Evolutionary conservation across 2,113 vertebrate genomes (phyloP).

Genomic region (Uria lomvia): DNA sequence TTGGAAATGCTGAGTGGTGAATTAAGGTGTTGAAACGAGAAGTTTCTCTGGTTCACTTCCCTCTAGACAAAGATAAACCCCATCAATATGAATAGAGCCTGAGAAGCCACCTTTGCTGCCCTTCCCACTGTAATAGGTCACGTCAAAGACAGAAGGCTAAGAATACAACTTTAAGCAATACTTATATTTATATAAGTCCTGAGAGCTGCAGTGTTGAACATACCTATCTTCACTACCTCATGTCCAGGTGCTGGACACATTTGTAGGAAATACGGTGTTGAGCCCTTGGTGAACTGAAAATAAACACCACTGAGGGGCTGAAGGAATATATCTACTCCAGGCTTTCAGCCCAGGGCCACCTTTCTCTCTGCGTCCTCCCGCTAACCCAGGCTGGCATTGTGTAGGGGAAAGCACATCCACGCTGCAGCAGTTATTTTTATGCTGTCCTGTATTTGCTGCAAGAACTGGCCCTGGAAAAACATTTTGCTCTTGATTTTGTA

Average conservation of each 20-base stretch:
- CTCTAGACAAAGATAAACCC: background rate
- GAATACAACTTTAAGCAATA: background rate
- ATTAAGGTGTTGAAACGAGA: background rate
- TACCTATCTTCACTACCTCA: background rate
- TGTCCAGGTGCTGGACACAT: fast-evolving
- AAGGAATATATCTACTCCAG: background rate
- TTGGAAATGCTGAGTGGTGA: background rate
- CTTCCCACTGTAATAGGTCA: background rate
- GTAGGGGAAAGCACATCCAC: background rate
- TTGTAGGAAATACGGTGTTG: background rate
- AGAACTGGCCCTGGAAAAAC: background rate
- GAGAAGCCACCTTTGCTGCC: background rate
- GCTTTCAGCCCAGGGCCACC: background rate
- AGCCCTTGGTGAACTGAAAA: background rate
- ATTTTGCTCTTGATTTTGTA: background rate
- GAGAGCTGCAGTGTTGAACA: background rate
- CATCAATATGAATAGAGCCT: background rate
- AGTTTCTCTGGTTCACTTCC: background rate
- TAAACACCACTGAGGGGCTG: background rate
- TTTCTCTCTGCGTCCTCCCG: background rate
- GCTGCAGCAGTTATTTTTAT: background rate
- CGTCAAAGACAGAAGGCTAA: background rate
- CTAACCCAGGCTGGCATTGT: background rate
- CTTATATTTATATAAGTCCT: background rate
- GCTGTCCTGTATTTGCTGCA: background rate